These are phyloP conservation scores for Tupaia tana DNA, from an alignment of 2,113 vertebrate genomes.

Conservation along the genomic window DNA sequence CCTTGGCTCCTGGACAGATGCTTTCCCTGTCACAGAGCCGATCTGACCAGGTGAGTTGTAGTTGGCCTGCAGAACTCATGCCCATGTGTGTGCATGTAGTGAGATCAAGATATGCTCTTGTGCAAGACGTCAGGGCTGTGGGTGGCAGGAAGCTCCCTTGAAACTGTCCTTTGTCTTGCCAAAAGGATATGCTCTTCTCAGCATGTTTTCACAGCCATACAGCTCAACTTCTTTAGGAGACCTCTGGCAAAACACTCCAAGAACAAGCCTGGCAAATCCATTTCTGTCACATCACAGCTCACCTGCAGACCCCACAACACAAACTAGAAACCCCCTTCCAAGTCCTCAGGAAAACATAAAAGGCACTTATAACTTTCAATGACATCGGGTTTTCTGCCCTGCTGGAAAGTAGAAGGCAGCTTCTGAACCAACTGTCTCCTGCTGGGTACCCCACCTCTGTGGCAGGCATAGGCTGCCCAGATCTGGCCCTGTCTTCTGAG, in stretches of 20 bases:
- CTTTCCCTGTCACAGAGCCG: not conserved
- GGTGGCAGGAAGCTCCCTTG: not conserved
- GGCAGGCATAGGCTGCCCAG: too few relatives aligned
- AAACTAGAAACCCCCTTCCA: not conserved
- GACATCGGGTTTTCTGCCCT: not conserved
- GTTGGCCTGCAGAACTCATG: not conserved
- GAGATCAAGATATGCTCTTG: not conserved
- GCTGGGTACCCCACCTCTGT: fast-evolving
- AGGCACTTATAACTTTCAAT: not conserved
- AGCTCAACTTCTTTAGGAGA: not conserved
- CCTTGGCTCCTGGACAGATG: not conserved
- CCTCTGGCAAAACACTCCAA: not conserved
- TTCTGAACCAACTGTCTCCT: not conserved
- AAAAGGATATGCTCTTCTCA: not conserved
- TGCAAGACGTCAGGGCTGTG: not conserved
- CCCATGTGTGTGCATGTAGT: fast-evolving
- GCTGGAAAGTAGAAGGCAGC: not conserved
- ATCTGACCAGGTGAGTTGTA: not conserved
- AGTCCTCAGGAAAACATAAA: not conserved
- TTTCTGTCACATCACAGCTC: not conserved
- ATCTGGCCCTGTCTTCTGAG: not conserved
- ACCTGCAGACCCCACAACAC: not conserved
- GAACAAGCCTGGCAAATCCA: not conserved
- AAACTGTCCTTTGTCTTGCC: not conserved
- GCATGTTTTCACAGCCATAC: not conserved